Conservation (phyloP, 2,888 invertebrate genomes). For the Lordiphosa andalusiaca region DNA sequence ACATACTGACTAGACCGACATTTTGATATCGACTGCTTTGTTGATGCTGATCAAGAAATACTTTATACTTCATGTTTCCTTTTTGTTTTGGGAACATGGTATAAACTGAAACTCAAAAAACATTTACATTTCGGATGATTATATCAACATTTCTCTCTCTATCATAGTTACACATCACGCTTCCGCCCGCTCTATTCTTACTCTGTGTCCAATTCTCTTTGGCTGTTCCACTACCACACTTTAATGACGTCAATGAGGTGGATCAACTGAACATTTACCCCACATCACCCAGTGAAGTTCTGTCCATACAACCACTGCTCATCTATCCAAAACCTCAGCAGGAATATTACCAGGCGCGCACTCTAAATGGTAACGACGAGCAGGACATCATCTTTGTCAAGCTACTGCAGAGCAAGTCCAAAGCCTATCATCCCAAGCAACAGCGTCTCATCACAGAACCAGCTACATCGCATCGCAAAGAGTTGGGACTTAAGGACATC, state of each 20-base stretch:
- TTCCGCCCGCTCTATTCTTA: slow-evolving; percentile 9
- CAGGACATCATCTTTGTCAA: slow-evolving; percentile 72
- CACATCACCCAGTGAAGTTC: slow-evolving; percentile 65
- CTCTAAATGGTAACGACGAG: slow-evolving; percentile 46
- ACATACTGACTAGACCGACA: too few species aligned
- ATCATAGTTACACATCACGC: slow-evolving; percentile 4
- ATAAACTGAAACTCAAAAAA: too few species aligned
- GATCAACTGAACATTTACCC: slow-evolving; percentile 42
- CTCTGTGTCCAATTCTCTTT: slow-evolving; percentile 10
- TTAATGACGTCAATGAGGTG: slow-evolving; percentile 9
- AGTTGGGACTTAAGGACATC: slow-evolving; percentile 67
- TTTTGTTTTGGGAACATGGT: too few species aligned
- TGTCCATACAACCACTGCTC: slow-evolving; percentile 70
- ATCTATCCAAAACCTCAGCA: slow-evolving; percentile 64
- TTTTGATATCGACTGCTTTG: too few species aligned
- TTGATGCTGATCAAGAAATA: too few species aligned
- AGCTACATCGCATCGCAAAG: slow-evolving; percentile 33
- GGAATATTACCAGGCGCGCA: slow-evolving; percentile 52
- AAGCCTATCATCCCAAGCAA: slow-evolving; percentile 69
- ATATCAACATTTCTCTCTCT: background rate
- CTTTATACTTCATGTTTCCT: too few species aligned
- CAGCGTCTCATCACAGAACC: slow-evolving; percentile 37
- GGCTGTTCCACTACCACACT: slow-evolving; percentile 44
- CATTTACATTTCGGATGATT: background rate
- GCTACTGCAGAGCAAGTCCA: slow-evolving; percentile 54